A percentile compares a stretch with the other conserved stretches of the same genome.
Evolutionary conservation across 2,888 invertebrate genomes (phyloP).

Genomic region (Sminthurides aquaticus): DNA sequence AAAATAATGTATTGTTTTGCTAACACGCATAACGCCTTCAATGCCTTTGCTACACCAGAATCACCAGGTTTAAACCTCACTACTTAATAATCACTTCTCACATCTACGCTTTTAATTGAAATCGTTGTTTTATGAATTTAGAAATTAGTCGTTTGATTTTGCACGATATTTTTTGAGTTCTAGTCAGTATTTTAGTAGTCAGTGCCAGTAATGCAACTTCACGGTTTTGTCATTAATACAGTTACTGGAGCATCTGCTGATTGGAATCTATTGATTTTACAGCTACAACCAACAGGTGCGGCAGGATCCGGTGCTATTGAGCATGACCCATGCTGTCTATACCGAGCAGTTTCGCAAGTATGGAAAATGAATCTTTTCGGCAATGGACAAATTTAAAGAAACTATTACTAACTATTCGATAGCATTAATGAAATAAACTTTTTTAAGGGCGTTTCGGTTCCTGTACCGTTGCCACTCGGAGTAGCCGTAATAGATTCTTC

Average conservation of each 20-base stretch:
- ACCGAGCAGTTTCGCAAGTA: slow-evolving; percentile 59
- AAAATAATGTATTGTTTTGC: neutral
- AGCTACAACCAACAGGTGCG: slow-evolving; percentile 90
- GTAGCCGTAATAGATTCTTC: slow-evolving; percentile 95
- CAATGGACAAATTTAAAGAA: neutral
- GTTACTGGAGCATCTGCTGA: no score
- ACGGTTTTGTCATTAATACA: no score
- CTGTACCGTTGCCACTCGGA: slow-evolving; percentile 81
- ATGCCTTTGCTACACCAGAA: slow-evolving; percentile 17
- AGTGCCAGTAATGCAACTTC: no score
- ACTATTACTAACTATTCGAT: no score
- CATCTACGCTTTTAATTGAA: no score
- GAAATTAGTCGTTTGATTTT: no score
- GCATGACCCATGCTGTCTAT: slow-evolving; percentile 89
- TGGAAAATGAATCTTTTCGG: slow-evolving; percentile 23
- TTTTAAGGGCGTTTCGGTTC: slow-evolving; percentile 55
- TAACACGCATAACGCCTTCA: neutral
- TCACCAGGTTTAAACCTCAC: slow-evolving; percentile 28
- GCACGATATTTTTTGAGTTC: no score
- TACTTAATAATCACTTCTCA: slow-evolving; percentile 11
- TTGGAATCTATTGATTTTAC: no score
- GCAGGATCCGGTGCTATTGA: slow-evolving; percentile 93
- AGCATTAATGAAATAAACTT: neutral
- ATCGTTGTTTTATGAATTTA: no score
- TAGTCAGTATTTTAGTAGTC: no score